Evolutionary conservation across 1,140 invertebrate species (phyloP).

Genomic region (honey bee (Apis mellifera)): Amel_HAv3.1 CM009933.2:8484501-8485000

Average conservation of each 20-base stretch:
- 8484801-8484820: not conserved
- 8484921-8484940: slow-evolving; percentile 38
- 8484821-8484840: not conserved
- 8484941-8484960: slow-evolving; percentile 64
- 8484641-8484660: no score
- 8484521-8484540: no score
- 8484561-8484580: no score
- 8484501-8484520: no score
- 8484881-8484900: slow-evolving; percentile 2
- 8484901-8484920: slow-evolving; percentile 6
- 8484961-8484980: slow-evolving; percentile 51
- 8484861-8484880: slow-evolving; percentile 9
- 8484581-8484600: no score
- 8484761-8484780: not conserved
- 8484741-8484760: accelerated
- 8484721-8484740: not conserved
- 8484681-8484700: no score
- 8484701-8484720: not conserved
- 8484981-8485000: slow-evolving; percentile 25
- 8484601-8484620: no score
- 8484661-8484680: no score
- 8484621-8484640: no score
- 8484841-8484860: not conserved
- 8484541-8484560: no score
- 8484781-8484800: not conserved